These are phyloP conservation scores for human (Homo sapiens) DNA, from an alignment of 2,113 vertebrate genomes.

Conservation along the genomic window DNA sequence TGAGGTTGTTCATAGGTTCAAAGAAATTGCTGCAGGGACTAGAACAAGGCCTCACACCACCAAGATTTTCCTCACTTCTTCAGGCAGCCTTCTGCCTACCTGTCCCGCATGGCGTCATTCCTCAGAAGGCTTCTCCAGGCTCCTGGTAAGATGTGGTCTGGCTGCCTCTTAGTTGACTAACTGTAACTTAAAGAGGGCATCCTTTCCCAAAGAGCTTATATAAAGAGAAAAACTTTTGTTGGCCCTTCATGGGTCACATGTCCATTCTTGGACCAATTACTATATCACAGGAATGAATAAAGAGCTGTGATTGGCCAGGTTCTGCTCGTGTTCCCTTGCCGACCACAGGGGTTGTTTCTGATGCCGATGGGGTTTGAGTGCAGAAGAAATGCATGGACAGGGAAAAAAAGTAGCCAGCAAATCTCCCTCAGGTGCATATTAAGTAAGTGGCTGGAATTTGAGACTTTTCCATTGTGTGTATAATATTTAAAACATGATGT, in stretches of 20 bases:
- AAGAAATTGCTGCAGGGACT: not conserved
- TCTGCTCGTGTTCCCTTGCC: not conserved
- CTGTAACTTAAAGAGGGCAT: not conserved
- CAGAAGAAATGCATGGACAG: not conserved
- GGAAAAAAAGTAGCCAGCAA: not conserved
- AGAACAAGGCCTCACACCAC: not conserved
- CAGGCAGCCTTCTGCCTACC: not conserved
- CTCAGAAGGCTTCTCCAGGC: not conserved
- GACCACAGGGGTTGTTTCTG: not conserved
- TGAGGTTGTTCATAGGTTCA: not conserved
- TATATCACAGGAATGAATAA: not conserved
- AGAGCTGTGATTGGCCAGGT: not conserved
- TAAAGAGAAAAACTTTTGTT: not conserved
- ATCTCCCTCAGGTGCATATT: not conserved
- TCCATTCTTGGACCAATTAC: not conserved
- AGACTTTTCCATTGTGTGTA: not conserved
- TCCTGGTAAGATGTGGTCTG: not conserved
- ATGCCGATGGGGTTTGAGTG: not conserved
- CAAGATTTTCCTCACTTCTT: not conserved
- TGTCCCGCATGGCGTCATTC: not conserved
- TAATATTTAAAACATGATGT: not conserved
- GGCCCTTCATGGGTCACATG: not conserved
- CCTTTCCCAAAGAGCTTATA: not conserved
- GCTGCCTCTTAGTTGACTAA: not conserved
- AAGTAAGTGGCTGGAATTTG: not conserved